Base-by-base conservation (phyloP, 2,888 invertebrate species). In the Latrodectus hesperus region DNA sequence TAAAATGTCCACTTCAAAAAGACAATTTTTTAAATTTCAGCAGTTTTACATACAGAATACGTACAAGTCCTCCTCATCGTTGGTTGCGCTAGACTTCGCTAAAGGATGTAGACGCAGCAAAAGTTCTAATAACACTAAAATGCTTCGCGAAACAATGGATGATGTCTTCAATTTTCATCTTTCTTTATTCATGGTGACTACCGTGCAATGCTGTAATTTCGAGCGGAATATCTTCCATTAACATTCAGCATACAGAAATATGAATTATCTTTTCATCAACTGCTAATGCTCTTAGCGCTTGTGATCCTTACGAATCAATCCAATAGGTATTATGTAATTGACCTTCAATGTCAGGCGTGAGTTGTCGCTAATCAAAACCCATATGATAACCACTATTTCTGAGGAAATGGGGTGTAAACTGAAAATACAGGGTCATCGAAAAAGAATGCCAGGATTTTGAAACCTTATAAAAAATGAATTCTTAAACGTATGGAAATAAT, bases 41-140 rank as follows among this genome's bases (percentile, higher is more conserved):
- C 65, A 70, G 65, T 72, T 86, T 86, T 53, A 76, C 76, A 86
- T 38, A 51, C 86, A 51, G 72, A 75, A 71, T 81, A 86, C 86
- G 86, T 86, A 75, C 86, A 64, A n/a, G 65, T 49, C 75, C 71
- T 81, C 79, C 71, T 68, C 80, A 72, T 74, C 81, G 22, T 64
- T 85, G 75, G 80, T 86, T 76, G 76, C 81, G 76, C 76, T 76
- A 22, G 14, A 76, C 16, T 38, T 86, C 80, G 85, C 80, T 80
- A 80, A 85, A 76, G 68, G 53, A 52, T 51, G 76, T 17, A 77
- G 16, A 75, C 78, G 79, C 85, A 71, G 76, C 86, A 81, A 81
- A 76, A 81, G 81, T 86, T 86, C 86, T 81, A 86, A 86, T 86
- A 86, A 86, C 86, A 80, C 81, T 86, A 86, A 86, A 86, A 86